A percentile compares a stretch with the other conserved stretches of the same genome.
phyloP scores from a whole-genome alignment of 1,140 invertebrate genomes.

The Brachionus rotundiformis region DNA sequence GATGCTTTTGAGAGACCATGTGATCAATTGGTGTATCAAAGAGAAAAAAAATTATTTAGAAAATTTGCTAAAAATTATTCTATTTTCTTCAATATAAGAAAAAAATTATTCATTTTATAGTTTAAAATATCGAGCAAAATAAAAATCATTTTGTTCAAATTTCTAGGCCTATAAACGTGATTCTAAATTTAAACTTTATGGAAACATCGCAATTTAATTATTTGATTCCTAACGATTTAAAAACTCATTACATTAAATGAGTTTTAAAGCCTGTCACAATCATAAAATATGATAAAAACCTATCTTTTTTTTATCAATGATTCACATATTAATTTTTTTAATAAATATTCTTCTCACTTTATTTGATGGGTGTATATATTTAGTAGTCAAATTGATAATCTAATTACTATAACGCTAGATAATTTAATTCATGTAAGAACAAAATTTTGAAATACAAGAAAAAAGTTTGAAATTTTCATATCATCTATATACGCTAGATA shows the following conservation, averaged over 20 bases:
- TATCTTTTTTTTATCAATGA: too few relatives aligned
- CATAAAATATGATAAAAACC: not conserved
- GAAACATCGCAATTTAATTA: not conserved
- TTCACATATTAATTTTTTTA: not conserved
- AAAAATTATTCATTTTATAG: not conserved
- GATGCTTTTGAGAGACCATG: not conserved
- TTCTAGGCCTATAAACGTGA: not conserved
- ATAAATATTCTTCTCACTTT: not conserved
- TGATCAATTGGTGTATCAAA: not conserved
- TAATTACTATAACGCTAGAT: too few relatives aligned
- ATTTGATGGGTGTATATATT: not conserved
- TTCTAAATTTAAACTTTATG: not conserved
- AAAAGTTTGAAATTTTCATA: too few relatives aligned
- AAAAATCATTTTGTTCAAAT: not conserved
- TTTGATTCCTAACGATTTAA: not conserved
- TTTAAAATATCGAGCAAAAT: not conserved
- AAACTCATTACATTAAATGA: too few relatives aligned
- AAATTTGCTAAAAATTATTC: not conserved
- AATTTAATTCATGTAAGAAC: too few relatives aligned
- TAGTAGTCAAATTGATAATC: too few relatives aligned
- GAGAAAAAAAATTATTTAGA: too few relatives aligned
- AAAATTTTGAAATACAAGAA: too few relatives aligned
- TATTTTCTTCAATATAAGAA: not conserved
- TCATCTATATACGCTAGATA: too few relatives aligned
- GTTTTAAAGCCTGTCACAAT: too few relatives aligned